Conservation (phyloP, 1,140 invertebrate species). For the Heliconius eleuchia region DNA sequence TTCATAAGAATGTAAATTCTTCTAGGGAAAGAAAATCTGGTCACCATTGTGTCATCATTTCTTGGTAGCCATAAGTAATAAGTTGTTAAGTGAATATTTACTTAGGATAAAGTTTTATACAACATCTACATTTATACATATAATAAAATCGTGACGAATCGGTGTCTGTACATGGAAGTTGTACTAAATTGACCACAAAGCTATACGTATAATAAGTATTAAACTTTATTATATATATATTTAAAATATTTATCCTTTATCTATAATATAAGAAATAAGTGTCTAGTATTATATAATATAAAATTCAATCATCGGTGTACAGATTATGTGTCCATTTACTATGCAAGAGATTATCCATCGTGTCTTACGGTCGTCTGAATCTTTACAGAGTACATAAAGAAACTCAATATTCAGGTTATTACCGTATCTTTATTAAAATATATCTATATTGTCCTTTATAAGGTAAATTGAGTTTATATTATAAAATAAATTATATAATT, state of each 20-base stretch:
- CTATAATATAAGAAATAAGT: too few relatives aligned
- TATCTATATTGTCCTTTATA: not conserved
- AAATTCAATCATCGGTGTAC: constrained; percentile 13
- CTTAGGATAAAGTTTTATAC: not conserved
- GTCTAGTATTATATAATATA: too few relatives aligned
- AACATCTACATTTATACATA: too few relatives aligned
- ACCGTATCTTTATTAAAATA: not conserved
- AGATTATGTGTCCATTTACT: constrained; percentile 3
- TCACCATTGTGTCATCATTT: not conserved
- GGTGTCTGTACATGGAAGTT: too few relatives aligned
- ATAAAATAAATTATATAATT: too few relatives aligned
- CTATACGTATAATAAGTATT: too few relatives aligned
- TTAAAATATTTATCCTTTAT: too few relatives aligned
- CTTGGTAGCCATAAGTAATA: not conserved
- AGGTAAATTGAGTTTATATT: too few relatives aligned
- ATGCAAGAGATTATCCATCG: constrained; percentile 17
- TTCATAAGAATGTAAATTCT: constrained; percentile 1
- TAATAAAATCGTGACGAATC: too few relatives aligned
- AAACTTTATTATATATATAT: too few relatives aligned
- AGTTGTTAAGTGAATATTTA: not conserved
- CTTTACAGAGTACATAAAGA: not conserved
- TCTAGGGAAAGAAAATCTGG: not conserved
- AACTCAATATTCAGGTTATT: not conserved
- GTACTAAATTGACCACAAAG: too few relatives aligned
- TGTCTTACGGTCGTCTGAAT: not conserved